Percentiles rank a stretch among this genome's conserved stretches.
Evolutionary conservation across 2,888 invertebrate species (phyloP).

Genomic region (Drosophila crucigera): DNA sequence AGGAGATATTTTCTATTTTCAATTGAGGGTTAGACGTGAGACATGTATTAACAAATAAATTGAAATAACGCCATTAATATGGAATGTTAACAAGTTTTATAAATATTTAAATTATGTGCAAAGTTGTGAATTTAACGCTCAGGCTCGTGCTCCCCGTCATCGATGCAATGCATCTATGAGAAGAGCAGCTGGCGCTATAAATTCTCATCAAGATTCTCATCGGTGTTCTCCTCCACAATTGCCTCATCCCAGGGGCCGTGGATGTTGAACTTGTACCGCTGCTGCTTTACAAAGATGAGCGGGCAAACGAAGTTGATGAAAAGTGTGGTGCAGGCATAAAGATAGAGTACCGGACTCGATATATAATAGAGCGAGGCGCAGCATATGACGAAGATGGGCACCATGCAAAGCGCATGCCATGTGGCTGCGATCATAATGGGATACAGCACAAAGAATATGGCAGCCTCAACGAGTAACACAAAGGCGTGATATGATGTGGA

Average conservation of each 20-base stretch:
- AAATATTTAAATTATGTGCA: slow-evolving; percentile 5
- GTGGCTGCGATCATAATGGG: slow-evolving; percentile 91
- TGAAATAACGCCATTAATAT: slow-evolving; percentile 3
- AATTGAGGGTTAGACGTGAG: slow-evolving; percentile 1
- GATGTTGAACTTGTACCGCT: slow-evolving; percentile 94
- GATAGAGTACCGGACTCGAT: slow-evolving; percentile 87
- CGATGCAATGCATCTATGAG: slow-evolving; percentile 66
- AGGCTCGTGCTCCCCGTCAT: slow-evolving; percentile 59
- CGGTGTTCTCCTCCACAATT: slow-evolving; percentile 87
- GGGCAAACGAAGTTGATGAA: slow-evolving; percentile 92
- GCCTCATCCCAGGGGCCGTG: slow-evolving; percentile 99
- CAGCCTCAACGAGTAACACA: slow-evolving; percentile 94
- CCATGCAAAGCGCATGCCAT: slow-evolving; percentile 87
- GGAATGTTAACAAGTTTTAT: slow-evolving; percentile 12
- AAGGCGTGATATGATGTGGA: slow-evolving; percentile 95
- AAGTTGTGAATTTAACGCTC: slow-evolving; percentile 18
- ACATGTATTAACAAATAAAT: slow-evolving; percentile 1
- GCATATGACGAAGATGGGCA: slow-evolving; percentile 86
- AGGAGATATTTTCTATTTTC: slow-evolving; percentile 16
- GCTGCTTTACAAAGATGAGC: slow-evolving; percentile 90
- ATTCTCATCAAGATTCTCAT: slow-evolving; percentile 75
- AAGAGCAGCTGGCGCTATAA: slow-evolving; percentile 79
- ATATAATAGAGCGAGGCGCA: slow-evolving; percentile 87
- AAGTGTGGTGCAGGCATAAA: slow-evolving; percentile 88
- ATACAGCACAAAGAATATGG: slow-evolving; percentile 94